Evolutionary conservation across 2,113 vertebrate species (phyloP).

Genomic region (Albula glossodonta): DNA sequence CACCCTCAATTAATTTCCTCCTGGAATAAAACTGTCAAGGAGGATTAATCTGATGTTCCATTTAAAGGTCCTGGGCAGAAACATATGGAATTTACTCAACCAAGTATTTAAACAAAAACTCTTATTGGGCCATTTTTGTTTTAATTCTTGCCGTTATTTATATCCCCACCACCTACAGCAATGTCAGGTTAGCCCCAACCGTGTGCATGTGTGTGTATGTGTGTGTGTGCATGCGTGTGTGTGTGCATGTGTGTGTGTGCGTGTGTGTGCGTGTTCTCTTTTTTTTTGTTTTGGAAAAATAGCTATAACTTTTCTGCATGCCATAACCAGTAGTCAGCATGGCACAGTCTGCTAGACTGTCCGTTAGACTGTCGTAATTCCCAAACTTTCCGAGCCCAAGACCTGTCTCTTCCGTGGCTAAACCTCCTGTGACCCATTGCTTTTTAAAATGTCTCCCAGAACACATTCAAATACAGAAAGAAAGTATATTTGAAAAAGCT

Average conservation of each 20-base stretch:
- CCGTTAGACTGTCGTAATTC: too few species aligned
- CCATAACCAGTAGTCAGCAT: neutral
- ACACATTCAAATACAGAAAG: too few species aligned
- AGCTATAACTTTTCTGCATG: neutral
- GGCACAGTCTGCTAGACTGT: neutral
- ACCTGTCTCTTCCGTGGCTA: too few species aligned
- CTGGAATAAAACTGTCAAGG: slow-evolving; percentile 37
- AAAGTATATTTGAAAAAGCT: too few species aligned
- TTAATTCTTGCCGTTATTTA: slow-evolving; percentile 20
- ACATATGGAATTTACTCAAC: slow-evolving; percentile 32
- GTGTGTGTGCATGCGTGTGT: neutral
- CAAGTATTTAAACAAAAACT: slow-evolving; percentile 16
- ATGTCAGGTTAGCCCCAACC: neutral
- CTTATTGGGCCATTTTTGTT: slow-evolving; percentile 20
- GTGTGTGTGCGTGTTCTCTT: neutral
- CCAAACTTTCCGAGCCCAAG: too few species aligned
- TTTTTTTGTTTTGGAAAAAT: neutral
- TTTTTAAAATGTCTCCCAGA: too few species aligned
- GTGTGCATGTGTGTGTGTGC: too few species aligned
- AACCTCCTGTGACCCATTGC: too few species aligned
- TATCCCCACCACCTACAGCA: neutral
- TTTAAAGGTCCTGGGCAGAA: slow-evolving; percentile 20
- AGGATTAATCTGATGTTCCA: slow-evolving; percentile 40
- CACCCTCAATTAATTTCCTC: slow-evolving; percentile 39
- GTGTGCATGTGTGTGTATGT: slow-evolving; percentile 15